Evolutionary conservation across 2,888 invertebrate species (phyloP).

Genomic region (Paralinhomoeus sp.): DNA sequence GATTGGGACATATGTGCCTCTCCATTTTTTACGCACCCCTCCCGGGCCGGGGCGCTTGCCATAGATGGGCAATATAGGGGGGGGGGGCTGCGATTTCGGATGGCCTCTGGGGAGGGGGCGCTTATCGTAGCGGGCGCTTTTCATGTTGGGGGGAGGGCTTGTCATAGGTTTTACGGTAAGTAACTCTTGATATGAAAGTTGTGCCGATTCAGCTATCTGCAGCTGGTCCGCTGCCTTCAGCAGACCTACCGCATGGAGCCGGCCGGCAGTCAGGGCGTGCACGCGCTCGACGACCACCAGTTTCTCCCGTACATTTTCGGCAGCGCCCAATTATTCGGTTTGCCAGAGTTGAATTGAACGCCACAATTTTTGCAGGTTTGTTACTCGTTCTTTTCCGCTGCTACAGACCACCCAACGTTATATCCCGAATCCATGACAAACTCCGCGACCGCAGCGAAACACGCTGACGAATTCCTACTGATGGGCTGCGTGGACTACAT

Average conservation of each 20-base stretch:
- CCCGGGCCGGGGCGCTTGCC: too few species aligned
- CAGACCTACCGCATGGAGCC: constrained; percentile 88
- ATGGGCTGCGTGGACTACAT: constrained; percentile 78
- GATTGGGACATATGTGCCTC: too few species aligned
- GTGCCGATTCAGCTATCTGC: constrained; percentile 60
- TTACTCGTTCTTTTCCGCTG: neutral
- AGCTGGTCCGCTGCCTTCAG: constrained; percentile 60
- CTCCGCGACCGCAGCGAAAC: constrained; percentile 44
- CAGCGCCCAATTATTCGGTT: constrained; percentile 74
- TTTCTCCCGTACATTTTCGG: constrained; percentile 98
- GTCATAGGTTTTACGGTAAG: too few species aligned
- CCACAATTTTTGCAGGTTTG: too few species aligned
- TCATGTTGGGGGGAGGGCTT: too few species aligned
- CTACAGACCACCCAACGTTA: constrained; percentile 49
- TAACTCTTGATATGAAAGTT: too few species aligned
- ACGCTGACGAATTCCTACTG: constrained; percentile 59
- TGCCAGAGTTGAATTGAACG: too few species aligned
- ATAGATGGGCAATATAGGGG: too few species aligned
- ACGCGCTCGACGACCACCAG: constrained; percentile 95
- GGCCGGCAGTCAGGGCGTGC: constrained; percentile 94
- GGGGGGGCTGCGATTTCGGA: too few species aligned
- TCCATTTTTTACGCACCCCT: too few species aligned
- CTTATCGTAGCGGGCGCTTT: too few species aligned
- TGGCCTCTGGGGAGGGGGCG: too few species aligned
- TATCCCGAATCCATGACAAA: constrained; percentile 65